Conservation (phyloP, 2,797 vertebrate species). For the Syndactyla subalaris region DNA sequence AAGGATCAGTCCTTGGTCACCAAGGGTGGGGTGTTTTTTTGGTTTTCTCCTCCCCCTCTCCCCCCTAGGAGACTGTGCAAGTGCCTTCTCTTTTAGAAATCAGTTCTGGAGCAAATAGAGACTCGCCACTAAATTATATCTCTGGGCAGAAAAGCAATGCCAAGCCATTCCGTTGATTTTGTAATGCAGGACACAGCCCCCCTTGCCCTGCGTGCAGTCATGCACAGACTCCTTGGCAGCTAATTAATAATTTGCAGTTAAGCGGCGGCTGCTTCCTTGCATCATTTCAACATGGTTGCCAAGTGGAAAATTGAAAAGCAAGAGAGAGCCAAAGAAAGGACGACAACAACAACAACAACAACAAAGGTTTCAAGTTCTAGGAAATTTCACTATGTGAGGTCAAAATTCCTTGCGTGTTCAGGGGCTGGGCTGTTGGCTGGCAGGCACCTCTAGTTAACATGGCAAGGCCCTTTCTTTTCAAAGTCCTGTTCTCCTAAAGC, state of each 20-base stretch:
- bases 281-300: not conserved
- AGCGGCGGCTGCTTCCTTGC: conserved; percentile 35
- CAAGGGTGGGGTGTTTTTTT: not conserved
- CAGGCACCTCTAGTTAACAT: not conserved
- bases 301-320: conserved; percentile 56
- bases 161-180: conserved; percentile 7
- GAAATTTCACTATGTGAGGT: conserved; percentile 49
- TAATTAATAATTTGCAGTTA: conserved; percentile 67
- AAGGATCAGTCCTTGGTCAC: conserved; percentile 7
- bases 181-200: conserved; percentile 47
- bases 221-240: conserved; percentile 56
- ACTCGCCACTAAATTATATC: not conserved
- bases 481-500: not conserved
- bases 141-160: conserved; percentile 32
- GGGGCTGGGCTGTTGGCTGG: not conserved
- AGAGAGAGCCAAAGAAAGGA: conserved; percentile 29
- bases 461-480: not conserved
- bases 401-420: conserved; percentile 22
- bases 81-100: conserved; percentile 24
- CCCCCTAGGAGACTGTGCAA: not conserved
- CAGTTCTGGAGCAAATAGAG: not conserved
- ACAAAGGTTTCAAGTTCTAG: conserved; percentile 64
- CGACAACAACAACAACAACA: conserved; percentile 10
- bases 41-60: not conserved
- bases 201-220: conserved; percentile 38